Evolutionary conservation across 2,888 invertebrate genomes (phyloP).

Genomic region (Agrotis exclamationis): DNA sequence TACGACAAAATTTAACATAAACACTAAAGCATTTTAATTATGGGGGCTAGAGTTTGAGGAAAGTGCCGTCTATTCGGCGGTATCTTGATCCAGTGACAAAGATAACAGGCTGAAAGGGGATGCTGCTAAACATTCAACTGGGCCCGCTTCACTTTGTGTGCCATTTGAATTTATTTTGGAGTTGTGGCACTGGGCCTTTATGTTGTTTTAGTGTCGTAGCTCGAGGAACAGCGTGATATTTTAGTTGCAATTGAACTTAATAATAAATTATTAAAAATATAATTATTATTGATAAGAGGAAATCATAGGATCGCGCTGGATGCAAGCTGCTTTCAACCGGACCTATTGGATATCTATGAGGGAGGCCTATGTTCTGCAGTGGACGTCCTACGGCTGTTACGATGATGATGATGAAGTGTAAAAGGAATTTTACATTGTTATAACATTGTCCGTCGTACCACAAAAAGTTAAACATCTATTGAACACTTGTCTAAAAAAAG

Average conservation of each 20-base stretch:
- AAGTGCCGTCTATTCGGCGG: conserved; percentile 50
- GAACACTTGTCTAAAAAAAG: too few relatives aligned
- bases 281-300: too few relatives aligned
- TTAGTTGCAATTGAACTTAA: background rate
- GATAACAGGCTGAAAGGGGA: conserved; percentile 53
- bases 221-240: background rate
- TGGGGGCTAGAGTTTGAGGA: conserved; percentile 53
- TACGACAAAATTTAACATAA: conserved; percentile 61
- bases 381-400: too few relatives aligned
- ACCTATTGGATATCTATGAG: too few relatives aligned
- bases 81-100: conserved; percentile 56
- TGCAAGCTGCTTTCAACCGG: too few relatives aligned
- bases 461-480: too few relatives aligned
- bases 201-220: background rate
- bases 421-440: too few relatives aligned
- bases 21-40: conserved; percentile 66
- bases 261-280: too few relatives aligned
- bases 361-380: too few relatives aligned
- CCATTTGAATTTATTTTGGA: conserved; percentile 47
- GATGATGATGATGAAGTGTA: too few relatives aligned
- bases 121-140: conserved; percentile 50
- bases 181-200: conserved; percentile 23
- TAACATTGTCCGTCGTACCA: too few relatives aligned
- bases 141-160: conserved; percentile 43
- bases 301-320: too few relatives aligned